Conservation (phyloP, 2,797 vertebrate genomes). For the Emys orbicularis region DNA sequence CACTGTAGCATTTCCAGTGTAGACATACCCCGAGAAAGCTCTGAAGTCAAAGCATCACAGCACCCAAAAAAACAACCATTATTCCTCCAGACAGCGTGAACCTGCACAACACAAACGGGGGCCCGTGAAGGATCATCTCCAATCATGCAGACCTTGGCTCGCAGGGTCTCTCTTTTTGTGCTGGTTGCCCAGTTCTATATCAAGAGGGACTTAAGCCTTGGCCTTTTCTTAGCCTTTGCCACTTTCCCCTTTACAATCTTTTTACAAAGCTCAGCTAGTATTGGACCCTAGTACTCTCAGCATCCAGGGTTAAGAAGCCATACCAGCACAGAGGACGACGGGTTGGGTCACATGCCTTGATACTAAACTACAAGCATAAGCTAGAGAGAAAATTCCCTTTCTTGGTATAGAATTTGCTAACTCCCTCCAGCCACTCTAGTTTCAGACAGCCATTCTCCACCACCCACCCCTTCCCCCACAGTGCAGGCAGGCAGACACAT, state of each 20-base stretch:
- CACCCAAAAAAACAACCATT: neutral
- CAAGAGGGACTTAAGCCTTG: neutral
- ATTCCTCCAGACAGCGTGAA: neutral
- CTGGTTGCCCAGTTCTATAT: neutral
- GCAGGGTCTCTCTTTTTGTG: neutral
- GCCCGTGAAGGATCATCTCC: neutral
- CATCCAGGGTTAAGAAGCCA: neutral
- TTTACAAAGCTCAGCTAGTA: neutral
- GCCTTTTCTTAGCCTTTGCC: neutral
- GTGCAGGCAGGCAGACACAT: neutral
- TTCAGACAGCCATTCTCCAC: neutral
- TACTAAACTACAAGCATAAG: neutral
- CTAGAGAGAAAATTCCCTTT: neutral
- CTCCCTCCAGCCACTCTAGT: neutral
- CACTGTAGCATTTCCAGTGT: neutral
- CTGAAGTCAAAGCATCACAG: neutral
- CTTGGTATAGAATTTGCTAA: neutral
- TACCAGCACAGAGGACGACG: neutral
- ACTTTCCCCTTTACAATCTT: neutral
- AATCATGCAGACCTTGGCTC: neutral
- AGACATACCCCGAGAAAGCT: neutral
- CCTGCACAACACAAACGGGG: too few relatives aligned
- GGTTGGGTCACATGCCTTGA: neutral
- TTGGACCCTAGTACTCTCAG: neutral
- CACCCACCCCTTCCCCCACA: neutral